Conservation (phyloP, 2,113 vertebrate species). For the Psophia crepitans region DNA sequence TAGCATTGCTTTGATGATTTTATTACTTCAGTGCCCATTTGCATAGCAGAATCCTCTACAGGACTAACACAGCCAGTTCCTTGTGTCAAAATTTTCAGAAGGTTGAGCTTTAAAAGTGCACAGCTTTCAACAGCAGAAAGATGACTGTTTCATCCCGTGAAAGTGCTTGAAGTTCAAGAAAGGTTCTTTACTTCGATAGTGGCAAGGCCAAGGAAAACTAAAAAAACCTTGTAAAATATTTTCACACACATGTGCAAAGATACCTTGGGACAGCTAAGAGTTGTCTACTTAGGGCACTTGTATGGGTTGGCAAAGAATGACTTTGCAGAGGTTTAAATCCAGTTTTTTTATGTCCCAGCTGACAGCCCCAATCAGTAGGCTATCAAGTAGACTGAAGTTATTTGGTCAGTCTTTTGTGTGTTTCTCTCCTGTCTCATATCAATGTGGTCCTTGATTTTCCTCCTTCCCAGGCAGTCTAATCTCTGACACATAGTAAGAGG, state of each 20-base stretch:
- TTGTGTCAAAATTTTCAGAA: background rate
- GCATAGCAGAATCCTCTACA: conserved; percentile 53
- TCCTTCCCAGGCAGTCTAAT: background rate
- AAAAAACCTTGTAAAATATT: background rate
- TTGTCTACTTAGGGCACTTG: background rate
- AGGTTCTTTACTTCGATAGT: background rate
- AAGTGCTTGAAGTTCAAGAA: background rate
- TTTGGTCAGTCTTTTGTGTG: background rate
- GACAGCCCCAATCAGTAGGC: background rate
- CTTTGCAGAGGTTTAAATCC: background rate
- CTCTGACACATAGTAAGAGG: background rate
- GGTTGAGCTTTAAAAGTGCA: background rate
- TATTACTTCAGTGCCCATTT: background rate
- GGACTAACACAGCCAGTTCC: background rate
- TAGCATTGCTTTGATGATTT: conserved; percentile 52
- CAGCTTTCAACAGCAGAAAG: conserved; percentile 16
- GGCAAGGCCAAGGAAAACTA: background rate
- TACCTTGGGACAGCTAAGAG: background rate
- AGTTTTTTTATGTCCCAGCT: background rate
- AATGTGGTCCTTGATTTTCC: background rate
- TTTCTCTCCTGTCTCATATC: background rate
- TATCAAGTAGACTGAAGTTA: background rate
- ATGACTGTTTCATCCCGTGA: background rate
- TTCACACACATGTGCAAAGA: background rate
- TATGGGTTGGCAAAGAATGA: background rate